Evolutionary conservation across 2,797 vertebrate species (phyloP).

Genomic region (Scomberomorus guttatus): DNA sequence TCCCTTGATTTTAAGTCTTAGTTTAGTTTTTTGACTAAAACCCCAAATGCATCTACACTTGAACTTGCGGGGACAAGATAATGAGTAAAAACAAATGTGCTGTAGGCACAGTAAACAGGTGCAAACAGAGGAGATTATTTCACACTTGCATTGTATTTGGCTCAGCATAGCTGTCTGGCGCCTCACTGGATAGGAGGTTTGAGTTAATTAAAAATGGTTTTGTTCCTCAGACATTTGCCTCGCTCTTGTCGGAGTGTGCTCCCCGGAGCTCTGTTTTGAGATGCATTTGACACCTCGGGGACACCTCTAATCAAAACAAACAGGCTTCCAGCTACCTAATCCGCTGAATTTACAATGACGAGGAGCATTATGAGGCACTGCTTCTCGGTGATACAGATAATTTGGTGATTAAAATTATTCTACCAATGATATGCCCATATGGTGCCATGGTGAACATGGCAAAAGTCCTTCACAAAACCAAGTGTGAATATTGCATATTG

Average conservation of each 20-base stretch:
- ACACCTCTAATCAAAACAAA: conserved; percentile 64
- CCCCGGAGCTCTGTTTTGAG: conserved; percentile 55
- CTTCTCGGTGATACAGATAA: conserved; percentile 38
- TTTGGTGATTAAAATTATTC: conserved; percentile 38
- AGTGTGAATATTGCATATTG: not conserved
- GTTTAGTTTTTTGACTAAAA: conserved; percentile 35
- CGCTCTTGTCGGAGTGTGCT: conserved; percentile 33
- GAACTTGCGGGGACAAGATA: conserved; percentile 26
- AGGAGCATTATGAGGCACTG: conserved; percentile 24
- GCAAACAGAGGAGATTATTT: conserved; percentile 53
- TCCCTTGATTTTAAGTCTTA: conserved; percentile 10
- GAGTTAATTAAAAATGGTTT: conserved; percentile 73
- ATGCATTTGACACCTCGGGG: conserved; percentile 56
- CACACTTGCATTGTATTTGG: conserved; percentile 54
- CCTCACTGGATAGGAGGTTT: conserved; percentile 51
- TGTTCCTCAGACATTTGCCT: conserved; percentile 56
- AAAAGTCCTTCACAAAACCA: not conserved
- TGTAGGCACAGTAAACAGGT: conserved; percentile 49
- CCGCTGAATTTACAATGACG: conserved; percentile 52
- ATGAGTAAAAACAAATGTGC: conserved; percentile 28
- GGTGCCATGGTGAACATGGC: not conserved
- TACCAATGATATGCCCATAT: conserved; percentile 1
- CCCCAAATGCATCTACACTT: not conserved
- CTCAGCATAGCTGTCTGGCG: conserved; percentile 50
- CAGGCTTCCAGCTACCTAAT: conserved; percentile 52